Conservation (phyloP, 2,797 vertebrate genomes). For the Chiroxiphia lanceolata region DNA sequence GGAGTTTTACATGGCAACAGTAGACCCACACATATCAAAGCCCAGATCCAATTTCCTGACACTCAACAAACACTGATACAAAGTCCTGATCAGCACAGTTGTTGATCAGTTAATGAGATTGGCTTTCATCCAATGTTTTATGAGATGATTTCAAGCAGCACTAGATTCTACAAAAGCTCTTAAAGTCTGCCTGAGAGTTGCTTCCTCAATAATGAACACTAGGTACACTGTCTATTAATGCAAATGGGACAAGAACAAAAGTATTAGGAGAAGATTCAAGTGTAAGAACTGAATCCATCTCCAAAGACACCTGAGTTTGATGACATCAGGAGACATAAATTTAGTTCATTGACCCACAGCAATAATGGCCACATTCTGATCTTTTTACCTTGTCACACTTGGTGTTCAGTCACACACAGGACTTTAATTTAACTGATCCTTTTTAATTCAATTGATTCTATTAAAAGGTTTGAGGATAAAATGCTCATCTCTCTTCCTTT, state of each 20-base stretch:
- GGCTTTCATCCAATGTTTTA: not conserved
- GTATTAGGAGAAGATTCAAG: not conserved
- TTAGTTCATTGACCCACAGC: not conserved
- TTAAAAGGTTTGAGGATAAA: not conserved
- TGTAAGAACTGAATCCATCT: not conserved
- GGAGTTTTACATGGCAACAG: not conserved
- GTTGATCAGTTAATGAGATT: not conserved
- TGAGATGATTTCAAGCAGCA: fast-evolving
- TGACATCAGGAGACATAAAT: not conserved
- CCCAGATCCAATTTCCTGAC: not conserved
- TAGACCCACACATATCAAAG: not conserved
- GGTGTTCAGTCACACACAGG: not conserved
- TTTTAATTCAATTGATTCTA: not conserved
- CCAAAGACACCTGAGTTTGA: not conserved
- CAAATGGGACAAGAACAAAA: not conserved
- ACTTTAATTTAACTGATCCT: not conserved
- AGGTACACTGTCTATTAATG: fast-evolving
- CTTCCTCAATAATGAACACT: not conserved
- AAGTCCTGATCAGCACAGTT: not conserved
- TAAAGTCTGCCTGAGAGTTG: not conserved
- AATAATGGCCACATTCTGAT: not conserved
- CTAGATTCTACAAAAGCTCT: not conserved
- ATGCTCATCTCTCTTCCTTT: not conserved
- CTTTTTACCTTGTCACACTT: not conserved
- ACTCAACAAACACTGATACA: not conserved